Evolutionary conservation across 2,113 vertebrate genomes (phyloP).

Genomic region (Pelvicachromis taeniatus): DNA sequence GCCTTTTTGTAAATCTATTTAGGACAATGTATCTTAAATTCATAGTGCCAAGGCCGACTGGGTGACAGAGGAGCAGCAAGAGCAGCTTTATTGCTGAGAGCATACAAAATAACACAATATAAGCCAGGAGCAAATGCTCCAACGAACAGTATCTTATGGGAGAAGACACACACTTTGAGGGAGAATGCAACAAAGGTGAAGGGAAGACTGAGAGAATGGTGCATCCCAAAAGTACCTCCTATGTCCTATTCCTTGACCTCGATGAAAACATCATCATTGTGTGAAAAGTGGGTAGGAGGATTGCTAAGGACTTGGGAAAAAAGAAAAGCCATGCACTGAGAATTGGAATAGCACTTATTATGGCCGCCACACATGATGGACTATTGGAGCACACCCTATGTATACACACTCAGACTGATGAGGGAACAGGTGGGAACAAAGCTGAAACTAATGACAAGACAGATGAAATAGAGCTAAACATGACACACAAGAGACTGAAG

Average conservation of each 20-base stretch:
- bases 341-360: rapidly evolving
- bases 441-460: neutral
- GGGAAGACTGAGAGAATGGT: neutral
- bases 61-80: neutral
- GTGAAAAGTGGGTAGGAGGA: neutral
- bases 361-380: neutral
- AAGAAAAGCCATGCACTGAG: neutral
- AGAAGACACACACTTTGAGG: neutral
- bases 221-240: neutral
- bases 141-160: neutral
- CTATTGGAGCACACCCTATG: neutral
- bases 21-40: neutral
- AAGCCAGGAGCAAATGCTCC: neutral
- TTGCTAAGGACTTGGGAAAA: neutral
- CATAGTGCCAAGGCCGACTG: neutral
- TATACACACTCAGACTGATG: neutral
- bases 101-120: rapidly evolving
- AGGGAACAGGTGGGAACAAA: neutral
- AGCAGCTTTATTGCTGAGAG: neutral
- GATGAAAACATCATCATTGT: neutral
- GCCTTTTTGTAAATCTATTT: neutral
- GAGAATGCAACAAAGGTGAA: neutral
- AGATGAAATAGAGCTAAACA: neutral
- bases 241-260: neutral
- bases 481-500: neutral